Evolutionary conservation across 2,113 vertebrate genomes (phyloP).

Genomic region (Hyperopisus bebe): DNA sequence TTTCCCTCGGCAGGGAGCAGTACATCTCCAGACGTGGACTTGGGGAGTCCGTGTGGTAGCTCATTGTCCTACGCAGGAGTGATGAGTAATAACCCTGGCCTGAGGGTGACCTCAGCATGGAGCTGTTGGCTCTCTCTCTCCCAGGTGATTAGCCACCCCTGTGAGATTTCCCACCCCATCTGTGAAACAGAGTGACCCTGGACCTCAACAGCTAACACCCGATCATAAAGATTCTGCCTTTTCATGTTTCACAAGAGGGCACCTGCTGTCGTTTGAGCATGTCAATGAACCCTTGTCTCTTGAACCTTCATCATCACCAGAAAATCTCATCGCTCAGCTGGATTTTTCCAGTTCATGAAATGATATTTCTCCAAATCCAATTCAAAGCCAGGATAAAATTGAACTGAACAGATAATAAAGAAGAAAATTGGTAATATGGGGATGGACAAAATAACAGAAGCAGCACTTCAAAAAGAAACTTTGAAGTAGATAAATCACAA

Average conservation of each 20-base stretch:
- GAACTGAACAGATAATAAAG: not conserved
- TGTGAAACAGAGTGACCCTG: not conserved
- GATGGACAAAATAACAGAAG: not conserved
- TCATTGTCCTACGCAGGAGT: not conserved
- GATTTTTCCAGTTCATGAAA: not conserved
- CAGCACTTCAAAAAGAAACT: not conserved
- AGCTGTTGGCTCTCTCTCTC: not conserved
- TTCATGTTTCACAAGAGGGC: not conserved
- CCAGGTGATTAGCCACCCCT: not conserved
- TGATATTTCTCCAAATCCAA: not conserved
- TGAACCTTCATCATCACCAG: not conserved
- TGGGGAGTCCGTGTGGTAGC: not conserved
- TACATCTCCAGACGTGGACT: not conserved
- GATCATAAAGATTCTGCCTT: not conserved
- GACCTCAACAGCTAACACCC: not conserved
- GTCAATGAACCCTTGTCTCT: not conserved
- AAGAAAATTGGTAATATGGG: not conserved
- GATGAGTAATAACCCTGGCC: not conserved
- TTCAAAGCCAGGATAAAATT: not conserved
- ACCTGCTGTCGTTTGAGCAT: not conserved
- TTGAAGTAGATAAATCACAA: not conserved
- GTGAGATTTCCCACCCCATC: not conserved
- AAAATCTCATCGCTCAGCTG: not conserved
- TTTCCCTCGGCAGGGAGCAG: not conserved
- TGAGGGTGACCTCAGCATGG: not conserved